Base-by-base conservation (phyloP, 2,113 vertebrate genomes). In the Onychostruthus taczanowskii region DNA sequence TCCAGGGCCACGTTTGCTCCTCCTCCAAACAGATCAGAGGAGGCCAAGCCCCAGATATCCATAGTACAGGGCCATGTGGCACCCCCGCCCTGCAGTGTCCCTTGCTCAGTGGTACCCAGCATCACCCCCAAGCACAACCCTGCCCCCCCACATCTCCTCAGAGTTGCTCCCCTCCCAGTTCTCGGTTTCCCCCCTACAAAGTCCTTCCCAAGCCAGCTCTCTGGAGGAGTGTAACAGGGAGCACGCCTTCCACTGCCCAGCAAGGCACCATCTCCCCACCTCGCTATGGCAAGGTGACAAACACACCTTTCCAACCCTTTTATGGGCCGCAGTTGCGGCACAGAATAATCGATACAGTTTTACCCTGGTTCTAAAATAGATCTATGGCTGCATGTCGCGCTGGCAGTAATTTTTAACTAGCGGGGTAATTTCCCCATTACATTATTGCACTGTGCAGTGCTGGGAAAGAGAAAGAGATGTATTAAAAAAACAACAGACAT, bases 381-480 rank as follows among this genome's bases (percentile, higher is more conserved):
- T 97, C 95, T 94, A 96, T 61, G 78, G 93, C 72, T 93, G 92
- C 84, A 63, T 91, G 94, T 84, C 4, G 70, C 31, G 4, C 83
- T 93, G 83, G 92, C 93, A 97, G 94, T 97, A 97, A 95, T 91
- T 96, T 97, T 96, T 97, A 96, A 97, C 95, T 96, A 96, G 95
- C 49, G 52, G 94, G 92, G 90, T 96, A 97, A 96, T 97, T 97
- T 95, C 95, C 94, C 94, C 93, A 96, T 96, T 97, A 95, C 95
- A 93, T 95, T 95, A 96, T 95, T 94, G 85, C 93, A 92, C 67
- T 90, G 90, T 10, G 52, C 87, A 89, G 79, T 95, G 91, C 95
- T 97, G 94, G 93, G 96, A 94, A 97, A 93, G 74, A 79, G 85
- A 96, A 95, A 92, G 81, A 89, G 94, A 94, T 81, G 83, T 92